Base-by-base conservation (phyloP, 2,113 vertebrate species). In the Antechinus stuartii region DNA sequence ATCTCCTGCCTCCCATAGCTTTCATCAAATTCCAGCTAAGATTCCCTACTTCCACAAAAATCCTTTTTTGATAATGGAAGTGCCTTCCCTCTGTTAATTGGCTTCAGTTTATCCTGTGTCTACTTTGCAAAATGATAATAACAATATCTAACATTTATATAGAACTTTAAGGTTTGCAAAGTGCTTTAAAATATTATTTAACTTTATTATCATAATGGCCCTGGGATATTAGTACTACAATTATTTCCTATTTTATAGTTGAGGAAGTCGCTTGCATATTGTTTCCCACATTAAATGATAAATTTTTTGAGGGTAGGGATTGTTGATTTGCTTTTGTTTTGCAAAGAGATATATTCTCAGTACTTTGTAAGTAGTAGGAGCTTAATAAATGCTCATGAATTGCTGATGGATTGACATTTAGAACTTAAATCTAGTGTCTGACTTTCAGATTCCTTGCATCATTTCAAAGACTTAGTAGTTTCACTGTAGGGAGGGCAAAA, bases 401-500 rank as follows among this genome's bases (percentile, higher is more conserved):
- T 84, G 68, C 19, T 42, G 68, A 19, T 16, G 19, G 35, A 42
- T 23, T 23, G 68, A 42, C 19, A 84, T 84, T 84, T 84, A 84
- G 68, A 84, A 42, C n/a, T 84, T 84, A 84, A 84, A 84, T 84
- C n/a, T 42, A 22, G 68, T 84, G 68, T 2, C n/a, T 42, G 16
- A 84, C n/a, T 84, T 84, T 42, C 35, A 42, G 68, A 42, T 23
- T 84, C n/a, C n/a, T 42, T 42, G 22, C n/a, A 84, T 84, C 68
- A 84, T 84, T 84, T 22, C 35, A 8, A 49, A 89, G 84, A 35
- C 84, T 52, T 30, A 91, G 54, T 42, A 49, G 89, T 93, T 90
- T 96, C 90, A 53, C 57, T 42, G 89, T 95, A 56, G 89, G 1
- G 16, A 90, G 55, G 52, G 23, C 12, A 57, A 91, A 93, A 35